Evolutionary conservation across 2,113 vertebrate genomes (phyloP), one percentile per base, ranked within the genome.

Genomic region (Hipposideros armiger): DNA sequence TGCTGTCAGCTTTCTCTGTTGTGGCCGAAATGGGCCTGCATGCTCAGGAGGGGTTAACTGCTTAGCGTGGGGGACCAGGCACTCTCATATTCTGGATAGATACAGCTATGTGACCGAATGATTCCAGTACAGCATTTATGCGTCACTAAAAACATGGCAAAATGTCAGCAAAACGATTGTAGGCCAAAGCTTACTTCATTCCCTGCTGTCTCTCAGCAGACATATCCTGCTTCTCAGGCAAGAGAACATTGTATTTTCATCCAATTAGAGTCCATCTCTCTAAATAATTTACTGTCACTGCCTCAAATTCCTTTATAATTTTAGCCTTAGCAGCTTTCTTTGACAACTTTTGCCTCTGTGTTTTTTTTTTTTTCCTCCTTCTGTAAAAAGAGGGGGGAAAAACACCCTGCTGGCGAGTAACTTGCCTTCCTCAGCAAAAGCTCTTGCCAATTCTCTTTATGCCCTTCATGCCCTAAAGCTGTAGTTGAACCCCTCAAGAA

Each of bases 141-240:
- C 50, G 74, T 77, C 77, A 26, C 30, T 90, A 45, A 84, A 94
- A 94, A 87, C 84, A 77, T 36, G 82, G 86, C 77, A 88, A 95
- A 67, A 69, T 72, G 54, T 70, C 42, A 66, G 40, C 58, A 85
- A 69, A 92, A 85, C 45, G 24, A 92, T n/a, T 80, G 28, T 6
- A 72, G 45, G 24, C 64, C 60, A 20, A 86, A 73, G 40, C 45
- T 95, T 50, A 87, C 32, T 83, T 91, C 67, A 42, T 78, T 78
- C 78, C 67, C 26, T 88, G 67, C 36, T 86, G 8, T 52, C 73
- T 47, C 66, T 93, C 3, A 90, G 42, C 81, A 97, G 82, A 84
- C 78, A 10, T 64, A 76, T 50, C 50, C 42, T 50, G 4, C 73
- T 97, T 92, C 94, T 95, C 90, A 96, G 88, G 97, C 95, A 84